Base-by-base conservation (phyloP, 2,113 vertebrate genomes). In the Henicopernis longicauda region DNA sequence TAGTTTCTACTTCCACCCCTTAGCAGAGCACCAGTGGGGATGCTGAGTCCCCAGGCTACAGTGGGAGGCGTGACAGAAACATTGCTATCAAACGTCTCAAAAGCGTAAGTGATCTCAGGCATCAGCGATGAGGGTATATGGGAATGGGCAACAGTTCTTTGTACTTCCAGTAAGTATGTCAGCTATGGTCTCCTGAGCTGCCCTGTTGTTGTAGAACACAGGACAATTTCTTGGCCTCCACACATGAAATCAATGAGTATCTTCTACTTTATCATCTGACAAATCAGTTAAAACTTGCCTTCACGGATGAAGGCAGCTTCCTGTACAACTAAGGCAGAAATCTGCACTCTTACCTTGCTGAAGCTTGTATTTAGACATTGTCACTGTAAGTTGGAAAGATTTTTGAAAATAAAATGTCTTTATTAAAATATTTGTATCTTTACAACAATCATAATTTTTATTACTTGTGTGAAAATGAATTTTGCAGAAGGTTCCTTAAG, bases 381-480 rank as follows among this genome's bases (percentile, higher is more conserved):
- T 2, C 19, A 38, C 7, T 23, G 6, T 36, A 81, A 71, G 10
- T 15, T n/a, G 22, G 23, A 73, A 88, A 62, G 19, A 70, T 19
- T 82, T 96, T 63, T 59, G 29, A 76, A 88, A 93, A 79, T 7
- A 36, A 94, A 74, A 38, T 32, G 31, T 13, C 44, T 45, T 76
- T 85, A 69, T 55, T 72, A 89, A 84, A 86, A 74, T 84, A 88
- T 63, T 85, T 90, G 26, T 70, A 71, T 79, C n/a, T 57, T 69
- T 63, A 66, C 25, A 82, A 62, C n/a, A 76, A 49, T 25, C 73
- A 63, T 70, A 77, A 6, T 61, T 86, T 85, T 84, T 61, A 71
- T 90, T 72, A 69, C 27, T 58, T 70, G 42, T 22, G 29, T 90
- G 54, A 86, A 82, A 88, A 65, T 70, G 74, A 94, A 50, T 70